A percentile compares a stretch with the other conserved stretches of the same genome.
Conservation (phyloP, 1,140 invertebrate genomes). For the Drosophila lacteicornis region DNA sequence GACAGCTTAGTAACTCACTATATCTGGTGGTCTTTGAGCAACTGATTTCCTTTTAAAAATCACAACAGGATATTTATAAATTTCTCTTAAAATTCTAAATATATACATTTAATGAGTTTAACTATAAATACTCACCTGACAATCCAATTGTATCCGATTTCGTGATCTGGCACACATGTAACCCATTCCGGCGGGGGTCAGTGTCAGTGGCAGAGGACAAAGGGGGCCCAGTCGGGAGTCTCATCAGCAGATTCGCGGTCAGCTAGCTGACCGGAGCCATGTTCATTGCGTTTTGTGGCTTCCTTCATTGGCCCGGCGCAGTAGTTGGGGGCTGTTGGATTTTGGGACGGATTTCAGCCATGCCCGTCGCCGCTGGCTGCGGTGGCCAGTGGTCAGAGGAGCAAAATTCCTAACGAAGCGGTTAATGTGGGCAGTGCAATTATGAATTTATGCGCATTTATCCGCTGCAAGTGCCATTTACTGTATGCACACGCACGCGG, state of each 20-base stretch:
- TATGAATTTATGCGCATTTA: constrained; percentile 75
- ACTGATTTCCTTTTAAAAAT: not conserved
- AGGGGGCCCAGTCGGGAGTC: constrained; percentile 21
- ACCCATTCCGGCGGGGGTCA: not conserved
- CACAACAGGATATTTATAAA: too few species aligned
- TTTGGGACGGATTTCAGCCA: not conserved
- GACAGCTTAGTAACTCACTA: not conserved
- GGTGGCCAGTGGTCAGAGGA: constrained; percentile 58
- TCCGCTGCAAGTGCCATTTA: constrained; percentile 8
- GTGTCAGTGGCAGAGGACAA: constrained; percentile 5
- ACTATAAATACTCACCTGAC: not conserved
- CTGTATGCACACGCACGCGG: not conserved
- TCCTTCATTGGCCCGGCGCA: constrained; percentile 53
- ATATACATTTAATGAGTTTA: too few species aligned
- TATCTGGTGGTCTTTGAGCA: not conserved
- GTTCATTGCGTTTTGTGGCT: constrained; percentile 80
- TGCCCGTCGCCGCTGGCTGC: constrained; percentile 10
- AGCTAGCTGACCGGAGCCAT: constrained; percentile 59
- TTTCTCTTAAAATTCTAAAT: too few species aligned
- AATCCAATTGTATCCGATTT: constrained; percentile 28
- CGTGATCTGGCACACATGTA: not conserved
- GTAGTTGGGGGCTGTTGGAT: constrained; percentile 4
- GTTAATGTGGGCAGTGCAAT: constrained; percentile 77
- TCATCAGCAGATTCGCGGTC: constrained; percentile 70
- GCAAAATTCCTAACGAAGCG: constrained; percentile 81